Conservation (phyloP, 2,888 invertebrate genomes). For the Drosophila nr. perissopoda region DNA sequence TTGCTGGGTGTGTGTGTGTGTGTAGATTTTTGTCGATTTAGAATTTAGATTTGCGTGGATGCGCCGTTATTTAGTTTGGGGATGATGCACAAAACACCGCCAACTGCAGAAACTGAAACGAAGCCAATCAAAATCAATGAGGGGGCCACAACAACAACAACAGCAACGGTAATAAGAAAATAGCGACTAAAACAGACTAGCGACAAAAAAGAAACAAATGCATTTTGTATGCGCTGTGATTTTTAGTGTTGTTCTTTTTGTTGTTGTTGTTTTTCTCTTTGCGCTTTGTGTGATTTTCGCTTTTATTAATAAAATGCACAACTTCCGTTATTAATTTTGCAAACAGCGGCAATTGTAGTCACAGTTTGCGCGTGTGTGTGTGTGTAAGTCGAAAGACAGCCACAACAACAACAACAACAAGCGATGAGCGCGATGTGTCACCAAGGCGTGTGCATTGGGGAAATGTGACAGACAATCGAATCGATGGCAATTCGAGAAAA, state of each 20-base stretch:
- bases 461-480: slow-evolving; percentile 39
- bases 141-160: slow-evolving; percentile 30
- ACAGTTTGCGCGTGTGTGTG: not conserved
- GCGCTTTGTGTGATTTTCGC: slow-evolving; percentile 66
- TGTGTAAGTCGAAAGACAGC: slow-evolving; percentile 37
- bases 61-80: slow-evolving; percentile 33
- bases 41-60: slow-evolving; percentile 51
- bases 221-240: slow-evolving; percentile 36
- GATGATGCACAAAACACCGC: slow-evolving; percentile 61
- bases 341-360: slow-evolving; percentile 71
- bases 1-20: slow-evolving; percentile 16
- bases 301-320: slow-evolving; percentile 84
- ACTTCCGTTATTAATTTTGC: slow-evolving; percentile 84
- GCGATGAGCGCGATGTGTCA: slow-evolving; percentile 67
- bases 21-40: slow-evolving; percentile 49
- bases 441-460: slow-evolving; percentile 35
- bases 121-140: slow-evolving; percentile 56
- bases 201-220: slow-evolving; percentile 40
- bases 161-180: slow-evolving; percentile 19
- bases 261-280: slow-evolving; percentile 33
- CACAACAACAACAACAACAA: slow-evolving; percentile 51
- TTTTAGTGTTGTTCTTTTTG: slow-evolving; percentile 38
- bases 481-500: slow-evolving; percentile 40
- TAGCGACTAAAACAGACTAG: slow-evolving; percentile 24
- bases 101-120: slow-evolving; percentile 49